A percentile compares a stretch with the other conserved stretches of the same genome.
Conservation (phyloP, 2,888 invertebrate genomes). For the Phoronis australis region DNA sequence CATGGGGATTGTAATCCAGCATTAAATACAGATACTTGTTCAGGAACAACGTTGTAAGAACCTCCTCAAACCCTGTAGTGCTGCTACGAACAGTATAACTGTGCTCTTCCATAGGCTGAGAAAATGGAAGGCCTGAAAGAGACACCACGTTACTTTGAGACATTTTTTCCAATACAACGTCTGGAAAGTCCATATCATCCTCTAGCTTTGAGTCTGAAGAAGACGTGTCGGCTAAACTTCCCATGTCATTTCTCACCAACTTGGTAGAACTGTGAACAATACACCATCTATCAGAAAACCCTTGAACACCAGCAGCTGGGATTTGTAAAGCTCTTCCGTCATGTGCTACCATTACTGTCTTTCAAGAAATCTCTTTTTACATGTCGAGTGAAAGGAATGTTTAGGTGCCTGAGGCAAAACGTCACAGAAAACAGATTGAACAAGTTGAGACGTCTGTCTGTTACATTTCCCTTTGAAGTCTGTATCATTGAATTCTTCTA, state of each 20-base stretch:
- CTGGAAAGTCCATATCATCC: not conserved
- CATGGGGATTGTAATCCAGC: too few relatives aligned
- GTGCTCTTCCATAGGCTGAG: not conserved
- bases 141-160: too few relatives aligned
- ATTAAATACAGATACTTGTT: too few relatives aligned
- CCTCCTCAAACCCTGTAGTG: too few relatives aligned
- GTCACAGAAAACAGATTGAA: not conserved
- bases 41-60: too few relatives aligned
- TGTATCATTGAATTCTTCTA: constrained; percentile 5
- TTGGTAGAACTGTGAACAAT: not conserved
- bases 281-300: not conserved
- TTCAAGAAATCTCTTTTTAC: not conserved
- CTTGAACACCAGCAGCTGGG: too few relatives aligned
- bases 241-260: not conserved
- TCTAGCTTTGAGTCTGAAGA: not conserved
- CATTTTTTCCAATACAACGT: too few relatives aligned
- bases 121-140: too few relatives aligned
- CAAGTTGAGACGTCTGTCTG: constrained; percentile 1
- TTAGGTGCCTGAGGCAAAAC: not conserved
- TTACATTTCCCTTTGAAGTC: constrained; percentile 3
- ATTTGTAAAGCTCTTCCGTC: not conserved
- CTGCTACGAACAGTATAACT: constrained; percentile 1
- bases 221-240: not conserved
- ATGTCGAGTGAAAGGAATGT: too few relatives aligned
- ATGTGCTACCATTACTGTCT: not conserved